phyloP scores from a whole-genome alignment of 2,113 vertebrate species.

The Bujurquina vittata region DNA sequence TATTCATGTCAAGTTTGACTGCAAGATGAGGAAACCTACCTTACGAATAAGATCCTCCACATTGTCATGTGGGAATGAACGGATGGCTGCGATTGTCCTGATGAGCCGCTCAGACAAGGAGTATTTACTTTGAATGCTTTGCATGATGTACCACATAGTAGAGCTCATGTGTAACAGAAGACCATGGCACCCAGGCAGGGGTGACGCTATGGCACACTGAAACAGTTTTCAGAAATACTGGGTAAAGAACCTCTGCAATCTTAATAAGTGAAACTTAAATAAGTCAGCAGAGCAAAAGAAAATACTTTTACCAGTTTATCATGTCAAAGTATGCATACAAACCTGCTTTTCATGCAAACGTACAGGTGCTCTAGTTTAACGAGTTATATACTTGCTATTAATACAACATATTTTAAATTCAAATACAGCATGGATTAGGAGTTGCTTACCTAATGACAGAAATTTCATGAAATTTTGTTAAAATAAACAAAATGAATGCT shows the following conservation, averaged over 20 bases:
- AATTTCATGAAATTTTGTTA: background rate
- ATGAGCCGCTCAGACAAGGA: constrained; percentile 95
- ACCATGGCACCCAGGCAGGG: constrained; percentile 81
- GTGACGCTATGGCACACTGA: constrained; percentile 60
- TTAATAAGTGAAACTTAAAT: background rate
- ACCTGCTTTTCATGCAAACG: background rate
- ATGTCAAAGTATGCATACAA: fast-evolving
- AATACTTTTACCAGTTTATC: background rate
- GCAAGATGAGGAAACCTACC: constrained; percentile 75
- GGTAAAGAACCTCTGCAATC: background rate
- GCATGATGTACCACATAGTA: constrained; percentile 93
- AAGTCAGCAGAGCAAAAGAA: background rate
- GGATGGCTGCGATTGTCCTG: constrained; percentile 95
- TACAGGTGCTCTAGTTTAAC: background rate
- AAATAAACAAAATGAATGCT: background rate
- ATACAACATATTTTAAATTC: background rate
- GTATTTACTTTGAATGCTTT: constrained; percentile 96
- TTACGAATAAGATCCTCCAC: constrained; percentile 95
- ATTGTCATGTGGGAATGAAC: constrained; percentile 94
- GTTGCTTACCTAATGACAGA: background rate
- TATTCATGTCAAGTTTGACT: background rate
- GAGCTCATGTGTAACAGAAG: constrained; percentile 83
- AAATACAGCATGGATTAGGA: background rate
- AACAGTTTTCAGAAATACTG: constrained; percentile 17
- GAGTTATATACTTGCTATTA: background rate